Evolutionary conservation across 2,113 vertebrate genomes (phyloP).

Genomic region (Leptosomus discolor): DNA sequence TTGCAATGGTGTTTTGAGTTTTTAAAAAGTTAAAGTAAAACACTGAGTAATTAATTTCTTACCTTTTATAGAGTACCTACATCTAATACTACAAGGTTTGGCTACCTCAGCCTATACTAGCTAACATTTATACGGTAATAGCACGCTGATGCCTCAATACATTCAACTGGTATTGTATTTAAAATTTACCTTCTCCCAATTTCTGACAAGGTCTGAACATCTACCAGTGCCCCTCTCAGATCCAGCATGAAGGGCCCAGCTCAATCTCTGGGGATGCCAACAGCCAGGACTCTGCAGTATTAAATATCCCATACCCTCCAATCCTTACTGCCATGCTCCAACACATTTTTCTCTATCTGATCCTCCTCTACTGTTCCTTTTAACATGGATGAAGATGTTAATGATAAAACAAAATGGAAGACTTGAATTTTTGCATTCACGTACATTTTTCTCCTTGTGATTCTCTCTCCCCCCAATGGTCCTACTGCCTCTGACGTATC

Average conservation of each 20-base stretch:
- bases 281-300: not conserved
- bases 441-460: not conserved
- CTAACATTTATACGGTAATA: not conserved
- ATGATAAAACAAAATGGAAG: not conserved
- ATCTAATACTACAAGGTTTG: not conserved
- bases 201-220: not conserved
- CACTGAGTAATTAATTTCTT: not conserved
- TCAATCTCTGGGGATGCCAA: not conserved
- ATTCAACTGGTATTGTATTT: not conserved
- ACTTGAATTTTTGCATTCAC: not conserved
- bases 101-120: not conserved
- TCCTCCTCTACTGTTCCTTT: not conserved
- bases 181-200: not conserved
- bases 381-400: not conserved
- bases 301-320: not conserved
- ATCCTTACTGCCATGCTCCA: not conserved
- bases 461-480: not conserved
- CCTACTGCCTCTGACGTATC: not conserved
- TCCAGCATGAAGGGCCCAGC: not conserved
- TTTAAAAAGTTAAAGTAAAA: not conserved
- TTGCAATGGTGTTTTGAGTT: not conserved
- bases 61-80: not conserved
- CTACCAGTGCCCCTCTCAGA: not conserved
- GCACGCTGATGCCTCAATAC: not conserved
- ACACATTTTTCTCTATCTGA: not conserved